Evolutionary conservation across 2,113 vertebrate genomes (phyloP).

Genomic region (Neomonachus schauinslandi): DNA sequence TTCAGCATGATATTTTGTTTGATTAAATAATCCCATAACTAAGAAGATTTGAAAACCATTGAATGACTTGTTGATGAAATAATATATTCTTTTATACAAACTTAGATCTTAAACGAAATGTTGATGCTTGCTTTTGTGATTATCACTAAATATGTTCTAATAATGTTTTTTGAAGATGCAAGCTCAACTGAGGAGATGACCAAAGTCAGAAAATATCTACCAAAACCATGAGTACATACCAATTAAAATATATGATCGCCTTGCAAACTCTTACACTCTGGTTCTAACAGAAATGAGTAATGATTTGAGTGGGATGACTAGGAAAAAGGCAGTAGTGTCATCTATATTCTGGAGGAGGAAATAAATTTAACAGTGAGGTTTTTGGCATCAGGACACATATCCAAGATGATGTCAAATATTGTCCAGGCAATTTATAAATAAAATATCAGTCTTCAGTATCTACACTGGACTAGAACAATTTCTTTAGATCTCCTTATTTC

Average conservation of each 20-base stretch:
- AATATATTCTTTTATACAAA: not conserved
- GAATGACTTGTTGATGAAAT: constrained; percentile 7
- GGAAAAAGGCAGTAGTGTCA: not conserved
- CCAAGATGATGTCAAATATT: constrained; percentile 14
- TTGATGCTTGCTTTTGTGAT: not conserved
- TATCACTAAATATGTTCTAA: not conserved
- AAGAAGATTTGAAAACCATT: constrained; percentile 26
- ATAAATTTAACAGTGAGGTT: constrained; percentile 13
- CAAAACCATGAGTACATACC: constrained; percentile 42
- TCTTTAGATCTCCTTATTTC: constrained; percentile 31
- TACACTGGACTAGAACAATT: not conserved
- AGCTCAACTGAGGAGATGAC: constrained; percentile 1
- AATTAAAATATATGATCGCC: constrained; percentile 21
- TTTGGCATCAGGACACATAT: not conserved
- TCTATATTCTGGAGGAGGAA: constrained; percentile 42
- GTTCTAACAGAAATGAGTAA: constrained; percentile 52
- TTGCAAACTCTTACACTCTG: constrained; percentile 35
- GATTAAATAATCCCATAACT: not conserved
- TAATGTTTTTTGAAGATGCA: constrained; percentile 33
- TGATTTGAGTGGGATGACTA: not conserved
- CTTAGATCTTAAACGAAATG: constrained; percentile 19
- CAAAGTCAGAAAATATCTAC: constrained; percentile 48
- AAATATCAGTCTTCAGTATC: not conserved
- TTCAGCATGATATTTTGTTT: constrained; percentile 4
- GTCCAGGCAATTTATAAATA: not conserved